Conservation (phyloP, 2,113 vertebrate species). For the Triplophysa rosa region DNA sequence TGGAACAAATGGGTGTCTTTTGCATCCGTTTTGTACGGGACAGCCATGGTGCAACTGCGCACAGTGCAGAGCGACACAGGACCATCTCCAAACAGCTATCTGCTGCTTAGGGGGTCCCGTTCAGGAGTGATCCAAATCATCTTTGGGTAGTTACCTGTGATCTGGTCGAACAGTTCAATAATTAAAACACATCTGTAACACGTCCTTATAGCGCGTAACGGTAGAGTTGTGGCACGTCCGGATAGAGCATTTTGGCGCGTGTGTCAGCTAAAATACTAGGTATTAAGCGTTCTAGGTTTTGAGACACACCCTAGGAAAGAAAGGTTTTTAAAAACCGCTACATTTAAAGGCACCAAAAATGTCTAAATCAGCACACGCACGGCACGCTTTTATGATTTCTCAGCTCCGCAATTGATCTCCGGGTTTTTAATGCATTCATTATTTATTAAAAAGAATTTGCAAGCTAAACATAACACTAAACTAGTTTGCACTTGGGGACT, state of each 20-base stretch:
- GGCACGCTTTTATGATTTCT: conserved; percentile 83
- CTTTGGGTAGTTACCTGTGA: no score
- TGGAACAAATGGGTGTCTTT: conserved; percentile 22
- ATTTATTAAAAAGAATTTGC: conserved; percentile 94
- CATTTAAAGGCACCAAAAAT: conserved; percentile 53
- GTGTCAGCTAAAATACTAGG: conserved; percentile 20
- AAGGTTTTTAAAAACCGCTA: conserved; percentile 57
- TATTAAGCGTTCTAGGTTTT: conserved; percentile 5
- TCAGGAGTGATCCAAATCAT: neutral
- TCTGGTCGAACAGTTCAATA: no score
- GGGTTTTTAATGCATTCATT: conserved; percentile 90
- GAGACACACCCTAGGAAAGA: conserved; percentile 40
- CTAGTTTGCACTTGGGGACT: conserved; percentile 87
- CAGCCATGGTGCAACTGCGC: neutral
- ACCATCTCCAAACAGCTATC: neutral
- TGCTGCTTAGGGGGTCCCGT: neutral
- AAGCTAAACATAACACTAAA: conserved; percentile 91
- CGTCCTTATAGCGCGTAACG: no score
- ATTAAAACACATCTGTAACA: no score
- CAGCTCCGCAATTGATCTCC: conserved; percentile 87
- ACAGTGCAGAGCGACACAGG: neutral
- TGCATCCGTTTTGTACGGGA: conserved; percentile 30
- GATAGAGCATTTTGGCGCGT: neutral
- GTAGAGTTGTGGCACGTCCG: neutral
- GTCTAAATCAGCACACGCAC: conserved; percentile 75